Percentiles rank a stretch among this genome's conserved stretches.
Conservation (phyloP, 2,113 vertebrate species). For the Peucedramus taeniatus region DNA sequence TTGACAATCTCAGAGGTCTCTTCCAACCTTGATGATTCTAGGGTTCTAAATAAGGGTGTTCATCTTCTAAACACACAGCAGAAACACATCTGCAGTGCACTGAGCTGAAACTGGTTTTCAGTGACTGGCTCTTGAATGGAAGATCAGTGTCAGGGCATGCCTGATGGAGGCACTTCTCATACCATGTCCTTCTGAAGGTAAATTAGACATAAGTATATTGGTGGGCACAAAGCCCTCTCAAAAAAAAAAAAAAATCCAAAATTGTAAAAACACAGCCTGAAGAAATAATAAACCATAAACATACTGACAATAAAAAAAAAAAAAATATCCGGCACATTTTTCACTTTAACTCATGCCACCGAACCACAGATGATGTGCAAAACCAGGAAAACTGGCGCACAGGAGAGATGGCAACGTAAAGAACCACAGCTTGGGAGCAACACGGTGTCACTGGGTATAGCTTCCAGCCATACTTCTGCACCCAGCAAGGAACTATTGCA, state of each 20-base stretch:
- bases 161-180: background rate
- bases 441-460: rapidly evolving
- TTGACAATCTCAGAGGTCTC: background rate
- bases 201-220: background rate
- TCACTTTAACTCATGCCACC: too few relatives aligned
- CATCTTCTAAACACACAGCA: background rate
- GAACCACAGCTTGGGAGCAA: background rate
- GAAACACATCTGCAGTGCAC: rapidly evolving
- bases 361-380: background rate
- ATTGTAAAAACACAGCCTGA: background rate
- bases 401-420: background rate
- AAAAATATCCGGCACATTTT: background rate
- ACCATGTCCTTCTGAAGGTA: background rate
- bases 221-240: background rate
- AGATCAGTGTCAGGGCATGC: background rate
- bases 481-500: background rate
- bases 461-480: background rate
- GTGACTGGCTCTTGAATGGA: background rate
- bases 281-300: background rate
- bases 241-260: background rate
- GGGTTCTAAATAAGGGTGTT: background rate
- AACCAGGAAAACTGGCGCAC: background rate
- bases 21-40: background rate
- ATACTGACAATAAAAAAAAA: background rate
- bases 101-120: background rate